Conservation (phyloP, 1,140 invertebrate species). For the Anadara kagoshimensis region DNA sequence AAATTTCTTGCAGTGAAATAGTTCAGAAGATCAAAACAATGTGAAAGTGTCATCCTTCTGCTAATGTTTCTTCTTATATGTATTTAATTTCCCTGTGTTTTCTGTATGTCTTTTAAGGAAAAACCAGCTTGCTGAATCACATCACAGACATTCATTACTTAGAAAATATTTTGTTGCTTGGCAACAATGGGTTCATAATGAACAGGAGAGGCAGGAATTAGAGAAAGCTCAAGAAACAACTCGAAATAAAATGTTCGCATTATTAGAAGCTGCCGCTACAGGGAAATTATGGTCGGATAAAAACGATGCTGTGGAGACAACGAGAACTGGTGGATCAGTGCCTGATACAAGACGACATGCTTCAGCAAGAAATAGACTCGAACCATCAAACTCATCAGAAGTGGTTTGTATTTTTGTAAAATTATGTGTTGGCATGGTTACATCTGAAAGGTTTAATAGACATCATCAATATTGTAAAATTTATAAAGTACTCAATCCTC, state of each 20-base stretch:
- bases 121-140: slow-evolving; percentile 55
- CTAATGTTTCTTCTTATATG: no score
- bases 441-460: no score
- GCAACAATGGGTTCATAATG: slow-evolving; percentile 58
- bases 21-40: no score
- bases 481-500: no score
- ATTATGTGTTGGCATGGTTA: no score
- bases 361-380: slow-evolving; percentile 6
- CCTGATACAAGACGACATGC: no score
- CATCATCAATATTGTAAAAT: slow-evolving; percentile 7
- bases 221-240: slow-evolving; percentile 61
- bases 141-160: slow-evolving; percentile 51
- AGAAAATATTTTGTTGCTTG: slow-evolving; percentile 63
- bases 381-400: slow-evolving; percentile 6
- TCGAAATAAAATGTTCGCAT: slow-evolving; percentile 66
- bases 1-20: no score
- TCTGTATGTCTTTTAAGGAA: no score
- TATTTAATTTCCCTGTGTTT: no score
- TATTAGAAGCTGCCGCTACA: slow-evolving; percentile 64
- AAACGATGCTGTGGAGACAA: slow-evolving; percentile 7
- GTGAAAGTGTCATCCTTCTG: no score
- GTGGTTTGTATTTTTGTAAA: no score
- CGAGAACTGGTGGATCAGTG: background rate
- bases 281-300: slow-evolving; percentile 52
- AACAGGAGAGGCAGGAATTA: slow-evolving; percentile 55